phyloP scores from a whole-genome alignment of 1,140 invertebrate species.

The Drosophila tsacasi region DNA sequence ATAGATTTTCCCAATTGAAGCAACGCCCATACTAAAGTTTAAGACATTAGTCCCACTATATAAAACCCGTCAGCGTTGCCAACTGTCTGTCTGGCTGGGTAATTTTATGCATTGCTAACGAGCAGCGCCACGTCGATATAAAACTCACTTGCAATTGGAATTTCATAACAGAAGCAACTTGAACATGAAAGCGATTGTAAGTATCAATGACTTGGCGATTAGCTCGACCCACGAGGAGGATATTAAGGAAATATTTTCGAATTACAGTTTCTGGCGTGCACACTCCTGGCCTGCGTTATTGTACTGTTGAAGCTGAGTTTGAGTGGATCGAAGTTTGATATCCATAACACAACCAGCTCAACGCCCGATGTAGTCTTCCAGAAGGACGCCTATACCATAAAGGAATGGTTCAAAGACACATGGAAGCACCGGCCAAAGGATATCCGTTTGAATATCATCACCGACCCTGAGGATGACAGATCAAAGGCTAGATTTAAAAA shows the following conservation, averaged over 20 bases:
- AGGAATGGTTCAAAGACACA: constrained; percentile 1
- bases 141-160: constrained; percentile 33
- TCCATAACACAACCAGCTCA: background rate
- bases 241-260: background rate
- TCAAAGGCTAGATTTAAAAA: constrained; percentile 5
- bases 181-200: constrained; percentile 68
- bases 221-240: background rate
- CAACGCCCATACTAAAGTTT: constrained; percentile 27
- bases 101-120: constrained; percentile 59
- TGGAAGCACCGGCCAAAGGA: constrained; percentile 13
- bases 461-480: background rate
- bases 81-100: constrained; percentile 46
- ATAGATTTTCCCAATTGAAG: constrained; percentile 35
- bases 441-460: constrained; percentile 6
- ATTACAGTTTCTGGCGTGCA: constrained; percentile 22
- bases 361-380: background rate
- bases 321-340: background rate
- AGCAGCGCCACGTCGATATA: constrained; percentile 56
- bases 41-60: constrained; percentile 1
- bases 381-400: background rate
- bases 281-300: constrained; percentile 15
- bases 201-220: constrained; percentile 19
- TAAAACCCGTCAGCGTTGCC: constrained; percentile 4
- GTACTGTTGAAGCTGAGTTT: constrained; percentile 22
- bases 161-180: constrained; percentile 38